These are phyloP conservation scores for Protaetia brevitarsis DNA, from an alignment of 1,140 invertebrate genomes.

Conservation along the genomic window DNA sequence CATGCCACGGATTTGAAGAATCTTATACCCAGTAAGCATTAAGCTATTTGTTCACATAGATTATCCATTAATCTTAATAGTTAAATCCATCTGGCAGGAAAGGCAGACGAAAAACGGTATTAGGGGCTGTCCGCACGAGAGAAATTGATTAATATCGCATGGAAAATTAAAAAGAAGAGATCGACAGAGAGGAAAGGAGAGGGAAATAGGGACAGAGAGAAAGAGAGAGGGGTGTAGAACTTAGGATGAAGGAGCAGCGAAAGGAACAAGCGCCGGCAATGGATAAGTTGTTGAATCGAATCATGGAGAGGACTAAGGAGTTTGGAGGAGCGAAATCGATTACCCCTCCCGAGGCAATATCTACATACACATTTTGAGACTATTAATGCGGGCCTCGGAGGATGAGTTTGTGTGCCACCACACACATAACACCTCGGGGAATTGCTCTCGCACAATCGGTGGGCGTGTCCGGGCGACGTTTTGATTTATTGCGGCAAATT, in stretches of 20 bases:
- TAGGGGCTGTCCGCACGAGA: not conserved
- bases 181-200: not conserved
- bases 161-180: conserved; percentile 8
- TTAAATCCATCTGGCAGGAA: conserved; percentile 7
- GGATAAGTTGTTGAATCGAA: not conserved
- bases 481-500: conserved; percentile 5
- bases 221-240: not conserved
- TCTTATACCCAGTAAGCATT: not conserved
- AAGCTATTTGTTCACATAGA: conserved; percentile 14
- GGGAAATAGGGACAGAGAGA: no score
- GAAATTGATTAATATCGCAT: conserved; percentile 15
- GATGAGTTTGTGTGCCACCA: not conserved
- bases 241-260: not conserved
- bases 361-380: conserved; percentile 13
- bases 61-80: conserved; percentile 17
- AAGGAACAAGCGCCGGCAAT: not conserved
- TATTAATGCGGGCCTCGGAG: not conserved
- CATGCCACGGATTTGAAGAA: not conserved
- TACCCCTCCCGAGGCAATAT: not conserved
- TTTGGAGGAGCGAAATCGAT: not conserved
- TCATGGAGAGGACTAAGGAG: not conserved
- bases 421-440: conserved; percentile 4
- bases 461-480: not conserved
- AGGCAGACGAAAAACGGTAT: conserved; percentile 7
- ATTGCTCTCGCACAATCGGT: not conserved